phyloP scores from a whole-genome alignment of 2,113 vertebrate genomes.

The Vulpes ferrilata region DNA sequence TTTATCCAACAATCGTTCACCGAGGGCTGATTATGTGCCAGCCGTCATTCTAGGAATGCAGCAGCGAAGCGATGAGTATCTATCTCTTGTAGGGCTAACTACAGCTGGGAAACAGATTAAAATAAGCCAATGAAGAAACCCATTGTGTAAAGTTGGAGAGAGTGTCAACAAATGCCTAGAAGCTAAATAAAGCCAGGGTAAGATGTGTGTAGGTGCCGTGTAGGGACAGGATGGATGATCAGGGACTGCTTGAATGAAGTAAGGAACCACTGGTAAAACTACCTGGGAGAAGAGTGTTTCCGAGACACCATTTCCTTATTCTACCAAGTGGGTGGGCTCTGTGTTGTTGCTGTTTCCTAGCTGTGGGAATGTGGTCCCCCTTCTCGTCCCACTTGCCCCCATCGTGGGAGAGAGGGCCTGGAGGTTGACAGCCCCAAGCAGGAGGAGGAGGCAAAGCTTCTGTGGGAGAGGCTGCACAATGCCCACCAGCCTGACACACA shows the following conservation, averaged over 20 bases:
- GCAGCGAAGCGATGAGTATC: neutral
- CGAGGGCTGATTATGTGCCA: neutral
- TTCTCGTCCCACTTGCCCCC: too few species aligned
- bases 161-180: neutral
- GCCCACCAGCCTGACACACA: neutral
- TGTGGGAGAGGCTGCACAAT: rapidly evolving
- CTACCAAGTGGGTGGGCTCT: neutral
- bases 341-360: neutral
- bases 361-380: neutral
- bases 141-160: neutral
- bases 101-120: neutral
- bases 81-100: neutral
- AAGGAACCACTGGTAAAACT: too few species aligned
- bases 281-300: neutral
- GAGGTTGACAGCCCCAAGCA: neutral
- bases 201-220: neutral
- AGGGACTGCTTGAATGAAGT: too few species aligned
- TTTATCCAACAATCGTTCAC: too few species aligned
- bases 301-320: neutral
- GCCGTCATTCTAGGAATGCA: neutral
- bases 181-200: neutral
- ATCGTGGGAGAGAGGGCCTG: neutral
- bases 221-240: neutral
- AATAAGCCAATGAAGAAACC: neutral
- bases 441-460: neutral